Evolutionary conservation across 1,140 invertebrate genomes (phyloP), one percentile per base, ranked within the genome.

Genomic region (Delia radicum): DNA sequence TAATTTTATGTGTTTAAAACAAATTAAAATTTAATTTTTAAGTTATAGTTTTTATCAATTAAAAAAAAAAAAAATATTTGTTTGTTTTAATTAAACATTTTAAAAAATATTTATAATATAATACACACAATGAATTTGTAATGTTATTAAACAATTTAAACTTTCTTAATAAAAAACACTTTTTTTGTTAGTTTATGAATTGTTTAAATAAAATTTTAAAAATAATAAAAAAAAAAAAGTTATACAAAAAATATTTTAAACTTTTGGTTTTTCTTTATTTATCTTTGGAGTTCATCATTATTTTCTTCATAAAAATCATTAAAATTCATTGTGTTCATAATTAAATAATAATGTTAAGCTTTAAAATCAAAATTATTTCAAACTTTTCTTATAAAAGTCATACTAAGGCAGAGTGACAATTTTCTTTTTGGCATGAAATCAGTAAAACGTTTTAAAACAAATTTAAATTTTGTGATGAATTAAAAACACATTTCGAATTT

Each of bases 71-170:
- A 55, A 55, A 18, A 21, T 55, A 31, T 72, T 72, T 72, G 29
- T 46, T 42, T n/a, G 42, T 42, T 72, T 72, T 72, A 42, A 28
- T 29, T 29, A 7, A 28, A 65, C 8, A 7, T 28, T 31, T 26
- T 27, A 63, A 26, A 6, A 62, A 62, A 62, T 3, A n/a, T 10
- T 12, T 21, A 62, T 4, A 62, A 62, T 21, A 65, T 28, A 55
- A 69, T 42, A 77, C 74, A 82, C 82, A 84, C 82, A 84, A 84
- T 84, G 82, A 84, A 84, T 84, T 84, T 84, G 81, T 84, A 79
- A 79, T 77, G 78, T 77, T 81, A 82, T 77, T 77, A 82, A 78
- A 77, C 5, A 55, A 24, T 55, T 71, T 29, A 24, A 75, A 75
- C 1, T 29, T 29, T n/a, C n/a, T n/a, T 28, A 55, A 61, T 15